Conservation (phyloP, 2,797 vertebrate genomes). For the Epinephelus awoara region DNA sequence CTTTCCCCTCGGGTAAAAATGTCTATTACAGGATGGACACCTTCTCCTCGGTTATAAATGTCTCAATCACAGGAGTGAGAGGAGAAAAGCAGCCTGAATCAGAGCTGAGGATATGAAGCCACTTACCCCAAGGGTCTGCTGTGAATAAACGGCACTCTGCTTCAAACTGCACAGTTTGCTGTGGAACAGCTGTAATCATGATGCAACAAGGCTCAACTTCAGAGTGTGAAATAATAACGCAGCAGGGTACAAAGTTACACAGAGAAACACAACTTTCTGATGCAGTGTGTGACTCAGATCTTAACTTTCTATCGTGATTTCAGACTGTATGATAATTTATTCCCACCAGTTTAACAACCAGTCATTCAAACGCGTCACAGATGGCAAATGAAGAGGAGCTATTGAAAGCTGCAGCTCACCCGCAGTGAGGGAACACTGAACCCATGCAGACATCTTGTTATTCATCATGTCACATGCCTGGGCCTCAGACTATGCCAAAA, state of each 20-base stretch:
- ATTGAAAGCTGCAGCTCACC: conserved; percentile 47
- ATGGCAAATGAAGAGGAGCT: conserved; percentile 38
- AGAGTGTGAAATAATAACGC: conserved; percentile 46
- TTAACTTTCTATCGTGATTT: conserved; percentile 25
- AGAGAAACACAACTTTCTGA: conserved; percentile 6
- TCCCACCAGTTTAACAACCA: conserved; percentile 18
- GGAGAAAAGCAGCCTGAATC: conserved; percentile 29
- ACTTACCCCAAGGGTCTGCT: conserved; percentile 50
- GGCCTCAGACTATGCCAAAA: conserved; percentile 43
- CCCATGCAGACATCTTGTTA: conserved; percentile 57
- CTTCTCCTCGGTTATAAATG: conserved; percentile 59
- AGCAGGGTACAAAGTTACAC: conserved; percentile 21
- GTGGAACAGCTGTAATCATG: conserved; percentile 63
- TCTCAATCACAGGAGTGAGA: conserved; percentile 47
- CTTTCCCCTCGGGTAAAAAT: conserved; percentile 56
- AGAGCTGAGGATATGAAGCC: conserved; percentile 55
- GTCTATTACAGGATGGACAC: conserved; percentile 62
- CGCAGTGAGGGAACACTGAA: conserved; percentile 41
- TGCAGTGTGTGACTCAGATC: conserved; percentile 22
- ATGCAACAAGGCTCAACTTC: conserved; percentile 68
- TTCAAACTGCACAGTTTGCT: conserved; percentile 50
- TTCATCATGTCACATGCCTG: conserved; percentile 43
- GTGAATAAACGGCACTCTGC: conserved; percentile 36
- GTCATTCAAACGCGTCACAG: conserved; percentile 42
- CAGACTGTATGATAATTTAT: conserved; percentile 44